Conservation (phyloP, 2,888 invertebrate species). For the Macaria liturata region DNA sequence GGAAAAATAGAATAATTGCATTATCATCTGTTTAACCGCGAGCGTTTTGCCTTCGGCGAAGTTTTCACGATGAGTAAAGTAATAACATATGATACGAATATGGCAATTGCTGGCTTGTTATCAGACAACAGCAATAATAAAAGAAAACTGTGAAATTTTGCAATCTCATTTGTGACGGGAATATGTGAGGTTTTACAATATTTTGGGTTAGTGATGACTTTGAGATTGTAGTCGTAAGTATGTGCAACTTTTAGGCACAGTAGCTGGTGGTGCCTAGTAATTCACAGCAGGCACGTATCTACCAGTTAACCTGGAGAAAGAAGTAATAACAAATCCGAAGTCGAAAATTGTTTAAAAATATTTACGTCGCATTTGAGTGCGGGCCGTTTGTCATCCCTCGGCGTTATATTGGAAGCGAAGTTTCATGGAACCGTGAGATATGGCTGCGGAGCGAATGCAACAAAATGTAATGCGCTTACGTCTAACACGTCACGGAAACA, state of each 20-base stretch:
- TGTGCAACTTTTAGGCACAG: slow-evolving; percentile 10
- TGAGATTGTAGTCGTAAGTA: no score
- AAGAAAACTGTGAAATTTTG: slow-evolving; percentile 56
- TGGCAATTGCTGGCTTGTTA: slow-evolving; percentile 48
- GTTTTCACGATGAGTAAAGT: slow-evolving; percentile 45
- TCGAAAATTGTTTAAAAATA: slow-evolving; percentile 43
- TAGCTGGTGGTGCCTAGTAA: slow-evolving; percentile 25
- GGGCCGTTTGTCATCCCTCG: slow-evolving; percentile 61
- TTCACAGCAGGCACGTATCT: slow-evolving; percentile 25
- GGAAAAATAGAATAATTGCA: slow-evolving; percentile 32
- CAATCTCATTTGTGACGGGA: slow-evolving; percentile 48
- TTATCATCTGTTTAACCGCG: slow-evolving; percentile 38
- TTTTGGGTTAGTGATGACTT: slow-evolving; percentile 41
- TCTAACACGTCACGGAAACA: slow-evolving; percentile 61
- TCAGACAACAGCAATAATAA: slow-evolving; percentile 61
- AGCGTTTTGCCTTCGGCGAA: slow-evolving; percentile 56
- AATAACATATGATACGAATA: slow-evolving; percentile 54
- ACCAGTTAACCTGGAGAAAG: slow-evolving; percentile 21
- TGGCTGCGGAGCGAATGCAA: slow-evolving; percentile 57
- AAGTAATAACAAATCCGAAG: slow-evolving; percentile 24
- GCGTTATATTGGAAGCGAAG: slow-evolving; percentile 64
- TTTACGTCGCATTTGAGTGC: slow-evolving; percentile 55
- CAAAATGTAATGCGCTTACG: slow-evolving; percentile 65
- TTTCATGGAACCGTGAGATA: slow-evolving; percentile 61
- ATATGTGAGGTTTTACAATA: slow-evolving; percentile 45